Evolutionary conservation across 2,113 vertebrate species (phyloP), one percentile per base, ranked within the genome.

Genomic region (Cyanoderma ruficeps): DNA sequence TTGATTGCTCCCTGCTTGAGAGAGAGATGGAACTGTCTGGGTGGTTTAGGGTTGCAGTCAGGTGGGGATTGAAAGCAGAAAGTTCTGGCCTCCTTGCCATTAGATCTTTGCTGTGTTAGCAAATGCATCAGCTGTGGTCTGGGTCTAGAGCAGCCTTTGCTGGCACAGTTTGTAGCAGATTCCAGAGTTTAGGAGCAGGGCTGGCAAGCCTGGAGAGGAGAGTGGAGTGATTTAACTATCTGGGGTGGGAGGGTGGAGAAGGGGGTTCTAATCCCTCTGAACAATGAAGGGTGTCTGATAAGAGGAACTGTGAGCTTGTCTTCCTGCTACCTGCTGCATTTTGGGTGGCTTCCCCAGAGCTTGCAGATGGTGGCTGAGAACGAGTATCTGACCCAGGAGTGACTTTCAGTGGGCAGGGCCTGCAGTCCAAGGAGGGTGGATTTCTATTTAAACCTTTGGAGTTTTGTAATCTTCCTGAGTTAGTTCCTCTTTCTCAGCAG

Each of bases 381-480:
- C 0, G 1, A 47, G 28, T 74, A 5, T 56, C 28, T 84, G 79
- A 70, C 83, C 68, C 33, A 50, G 44, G 50, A 44, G 44, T 92
- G 87, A 83, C 83, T 68, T 74, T 41, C 33, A 23, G 67, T 46
- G 59, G 85, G 39, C n/a, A 53, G 77, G 56, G 44, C 5, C 28
- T 82, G 76, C 50, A 61, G 76, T 53, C 50, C 30, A 31, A 0
- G 8, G 49, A 70, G 84, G 52, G 60, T 74, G 37, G 39, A 49
- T 93, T 94, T 92, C 92, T 88, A 21, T 80, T 92, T 92, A 83
- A 93, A 92, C 42, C 22, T 55, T 83, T 1, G 1, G 75, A 25
- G 50, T 93, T 94, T 93, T 87, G 92, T 90, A 90, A 90, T 77
- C 83, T 76, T 87, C 83, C 80, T 79, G 82, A 69, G 35, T 78